phyloP scores from a whole-genome alignment of 1,140 invertebrate species.

The Radopholus similis region DNA sequence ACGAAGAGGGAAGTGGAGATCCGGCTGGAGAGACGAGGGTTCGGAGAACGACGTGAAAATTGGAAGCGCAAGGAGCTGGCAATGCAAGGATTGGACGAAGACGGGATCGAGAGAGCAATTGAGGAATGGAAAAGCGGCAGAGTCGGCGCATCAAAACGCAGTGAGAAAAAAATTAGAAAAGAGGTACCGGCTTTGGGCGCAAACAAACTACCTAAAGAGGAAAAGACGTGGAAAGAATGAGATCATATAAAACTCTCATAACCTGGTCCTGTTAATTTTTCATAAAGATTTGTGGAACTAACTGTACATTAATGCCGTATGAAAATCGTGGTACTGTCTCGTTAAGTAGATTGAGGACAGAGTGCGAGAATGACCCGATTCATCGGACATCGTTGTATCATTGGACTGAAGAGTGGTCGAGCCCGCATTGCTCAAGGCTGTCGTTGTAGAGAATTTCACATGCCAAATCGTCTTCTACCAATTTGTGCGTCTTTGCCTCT shows the following conservation, averaged over 20 bases:
- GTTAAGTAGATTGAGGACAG: too few species aligned
- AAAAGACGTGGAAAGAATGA: too few species aligned
- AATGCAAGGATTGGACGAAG: slow-evolving; percentile 75
- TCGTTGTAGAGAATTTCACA: slow-evolving; percentile 44
- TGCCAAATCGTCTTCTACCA: slow-evolving; percentile 31
- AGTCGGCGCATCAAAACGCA: neutral
- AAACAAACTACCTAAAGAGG: too few species aligned
- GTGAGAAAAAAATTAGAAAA: too few species aligned
- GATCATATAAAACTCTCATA: too few species aligned
- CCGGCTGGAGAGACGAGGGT: slow-evolving; percentile 76
- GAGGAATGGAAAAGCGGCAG: slow-evolving; percentile 50
- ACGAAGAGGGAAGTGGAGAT: slow-evolving; percentile 85
- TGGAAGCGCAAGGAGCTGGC: slow-evolving; percentile 83
- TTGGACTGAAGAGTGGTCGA: slow-evolving; percentile 7
- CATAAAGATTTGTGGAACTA: too few species aligned
- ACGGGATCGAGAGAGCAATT: slow-evolving; percentile 68
- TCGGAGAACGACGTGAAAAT: slow-evolving; percentile 79
- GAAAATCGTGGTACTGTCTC: too few species aligned
- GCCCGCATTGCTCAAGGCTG: slow-evolving; percentile 31
- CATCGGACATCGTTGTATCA: too few species aligned
- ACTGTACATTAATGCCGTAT: too few species aligned
- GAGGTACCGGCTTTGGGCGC: too few species aligned
- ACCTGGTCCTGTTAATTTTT: too few species aligned
- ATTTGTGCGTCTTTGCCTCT: slow-evolving; percentile 23
- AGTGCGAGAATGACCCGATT: too few species aligned